A percentile compares a stretch with the other conserved stretches of the same genome.
These are phyloP conservation scores for Rhea pennata DNA, from an alignment of 2,113 vertebrate genomes.

Conservation along the genomic window DNA sequence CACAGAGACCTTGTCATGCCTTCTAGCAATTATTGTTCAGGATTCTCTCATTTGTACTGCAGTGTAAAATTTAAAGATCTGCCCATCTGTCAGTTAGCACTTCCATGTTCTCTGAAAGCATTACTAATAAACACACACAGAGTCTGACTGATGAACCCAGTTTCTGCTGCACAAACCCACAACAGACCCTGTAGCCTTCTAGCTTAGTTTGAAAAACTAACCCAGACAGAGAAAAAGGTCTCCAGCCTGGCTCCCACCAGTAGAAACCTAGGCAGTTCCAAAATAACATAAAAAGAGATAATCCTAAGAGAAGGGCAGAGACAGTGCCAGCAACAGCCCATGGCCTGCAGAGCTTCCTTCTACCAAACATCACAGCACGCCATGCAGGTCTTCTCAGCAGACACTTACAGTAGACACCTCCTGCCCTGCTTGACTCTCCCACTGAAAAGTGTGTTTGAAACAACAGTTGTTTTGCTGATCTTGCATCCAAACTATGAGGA, in stretches of 20 bases:
- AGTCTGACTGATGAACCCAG: background rate
- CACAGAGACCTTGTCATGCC: background rate
- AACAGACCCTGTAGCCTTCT: background rate
- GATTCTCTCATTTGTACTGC: background rate
- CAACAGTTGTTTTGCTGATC: background rate
- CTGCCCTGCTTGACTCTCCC: background rate
- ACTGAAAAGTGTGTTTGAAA: background rate
- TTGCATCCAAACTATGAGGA: background rate
- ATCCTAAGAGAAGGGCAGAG: background rate
- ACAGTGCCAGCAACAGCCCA: accelerated
- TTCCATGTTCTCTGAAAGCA: background rate
- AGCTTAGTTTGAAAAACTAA: background rate
- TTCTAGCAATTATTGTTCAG: background rate
- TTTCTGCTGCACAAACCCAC: background rate
- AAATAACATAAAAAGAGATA: background rate
- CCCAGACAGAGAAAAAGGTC: background rate
- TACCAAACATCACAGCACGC: background rate
- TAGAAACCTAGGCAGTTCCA: background rate
- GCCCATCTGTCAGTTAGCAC: background rate
- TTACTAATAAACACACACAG: background rate
- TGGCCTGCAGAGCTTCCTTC: background rate
- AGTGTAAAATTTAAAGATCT: background rate
- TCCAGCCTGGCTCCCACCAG: background rate
- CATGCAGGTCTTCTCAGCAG: background rate
- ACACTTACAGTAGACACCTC: background rate